phyloP scores from a whole-genome alignment of 1,140 invertebrate genomes.

The Triops cancriformis region DNA sequence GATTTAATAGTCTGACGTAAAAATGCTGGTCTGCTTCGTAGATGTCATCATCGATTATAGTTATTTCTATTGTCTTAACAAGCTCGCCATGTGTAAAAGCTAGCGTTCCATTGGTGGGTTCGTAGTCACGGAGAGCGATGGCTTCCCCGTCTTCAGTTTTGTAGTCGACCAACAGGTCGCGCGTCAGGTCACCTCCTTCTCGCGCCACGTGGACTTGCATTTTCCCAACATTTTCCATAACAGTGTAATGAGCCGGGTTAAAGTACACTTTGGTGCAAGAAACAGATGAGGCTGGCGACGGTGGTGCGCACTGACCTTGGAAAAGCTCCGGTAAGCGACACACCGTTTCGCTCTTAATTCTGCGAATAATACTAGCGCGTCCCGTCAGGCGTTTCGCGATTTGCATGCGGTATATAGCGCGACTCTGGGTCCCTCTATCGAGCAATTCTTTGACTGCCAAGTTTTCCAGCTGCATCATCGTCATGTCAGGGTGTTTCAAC shows the following conservation, averaged over 20 bases:
- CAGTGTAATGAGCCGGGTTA: conserved; percentile 94
- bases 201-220: conserved; percentile 84
- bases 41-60: conserved; percentile 95
- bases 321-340: conserved; percentile 64
- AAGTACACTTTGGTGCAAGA: conserved; percentile 60
- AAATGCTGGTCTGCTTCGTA: conserved; percentile 99
- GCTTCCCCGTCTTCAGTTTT: conserved; percentile 95
- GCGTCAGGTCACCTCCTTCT: conserved; percentile 66
- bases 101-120: conserved; percentile 73
- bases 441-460: conserved; percentile 94
- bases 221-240: conserved; percentile 93
- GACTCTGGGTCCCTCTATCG: conserved; percentile 83
- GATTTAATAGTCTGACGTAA: conserved; percentile 67
- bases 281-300: conserved; percentile 31
- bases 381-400: conserved; percentile 94
- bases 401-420: conserved; percentile 95
- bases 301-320: conserved; percentile 54
- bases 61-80: conserved; percentile 72
- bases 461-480: conserved; percentile 77
- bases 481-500: conserved; percentile 74
- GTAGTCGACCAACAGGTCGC: conserved; percentile 77
- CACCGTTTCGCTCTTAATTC: conserved; percentile 74
- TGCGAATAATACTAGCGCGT: conserved; percentile 81
- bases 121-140: conserved; percentile 90
- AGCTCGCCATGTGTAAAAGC: conserved; percentile 76